Evolutionary conservation across 2,888 invertebrate genomes (phyloP).

Genomic region (Orchesella flavescens): DNA sequence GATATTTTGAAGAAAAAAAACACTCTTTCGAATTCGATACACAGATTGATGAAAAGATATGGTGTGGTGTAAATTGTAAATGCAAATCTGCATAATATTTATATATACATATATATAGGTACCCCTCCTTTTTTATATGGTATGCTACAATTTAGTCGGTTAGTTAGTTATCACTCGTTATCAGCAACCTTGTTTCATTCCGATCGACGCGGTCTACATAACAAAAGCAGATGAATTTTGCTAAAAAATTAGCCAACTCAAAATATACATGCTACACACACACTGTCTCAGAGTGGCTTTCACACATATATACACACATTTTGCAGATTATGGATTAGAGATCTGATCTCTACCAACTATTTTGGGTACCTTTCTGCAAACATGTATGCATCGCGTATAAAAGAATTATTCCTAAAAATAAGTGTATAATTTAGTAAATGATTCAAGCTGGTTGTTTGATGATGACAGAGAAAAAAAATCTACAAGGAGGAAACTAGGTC

Average conservation of each 20-base stretch:
- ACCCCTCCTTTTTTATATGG: too few species aligned
- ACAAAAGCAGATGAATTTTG: slow-evolving; percentile 1
- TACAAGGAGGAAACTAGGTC: slow-evolving; percentile 57
- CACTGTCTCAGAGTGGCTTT: too few species aligned
- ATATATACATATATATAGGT: not conserved
- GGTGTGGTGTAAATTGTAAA: not conserved
- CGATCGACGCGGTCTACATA: slow-evolving; percentile 38
- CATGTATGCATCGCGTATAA: too few species aligned
- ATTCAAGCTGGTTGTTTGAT: slow-evolving; percentile 12
- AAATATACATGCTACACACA: too few species aligned
- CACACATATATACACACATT: too few species aligned
- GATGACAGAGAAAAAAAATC: slow-evolving; percentile 50
- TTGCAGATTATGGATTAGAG: too few species aligned
- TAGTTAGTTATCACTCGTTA: slow-evolving; percentile 17
- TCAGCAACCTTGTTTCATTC: slow-evolving; percentile 32
- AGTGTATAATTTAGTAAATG: slow-evolving; percentile 12
- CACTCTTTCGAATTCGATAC: not conserved
- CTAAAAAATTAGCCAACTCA: not conserved
- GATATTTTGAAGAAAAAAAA: too few species aligned
- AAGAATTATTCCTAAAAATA: not conserved
- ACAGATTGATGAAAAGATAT: slow-evolving; percentile 1
- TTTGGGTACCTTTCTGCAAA: too few species aligned
- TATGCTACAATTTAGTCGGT: not conserved
- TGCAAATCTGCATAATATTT: not conserved
- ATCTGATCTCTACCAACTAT: too few species aligned